Evolutionary conservation across 35 echinoderm and acorn worm species (phyloP).

Genomic region (Diadema setosum): DNA sequence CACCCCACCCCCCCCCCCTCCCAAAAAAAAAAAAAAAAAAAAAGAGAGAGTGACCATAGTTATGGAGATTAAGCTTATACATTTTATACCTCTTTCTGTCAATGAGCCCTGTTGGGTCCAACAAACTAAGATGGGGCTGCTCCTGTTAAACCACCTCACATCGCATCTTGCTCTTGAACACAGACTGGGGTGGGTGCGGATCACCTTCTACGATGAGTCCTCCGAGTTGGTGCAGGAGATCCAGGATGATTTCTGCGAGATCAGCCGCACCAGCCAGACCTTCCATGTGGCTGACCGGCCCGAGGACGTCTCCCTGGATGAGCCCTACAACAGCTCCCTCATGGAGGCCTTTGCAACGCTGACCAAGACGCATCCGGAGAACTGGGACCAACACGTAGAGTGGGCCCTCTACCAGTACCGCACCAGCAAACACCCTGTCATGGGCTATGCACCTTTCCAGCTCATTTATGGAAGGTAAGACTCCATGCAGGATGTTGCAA

Average conservation of each 20-base stretch:
- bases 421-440: neutral
- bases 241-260: neutral
- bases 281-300: neutral
- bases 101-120: no score
- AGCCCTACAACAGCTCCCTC: neutral
- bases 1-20: no score
- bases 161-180: no score
- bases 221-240: neutral
- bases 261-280: neutral
- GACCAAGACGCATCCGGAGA: neutral
- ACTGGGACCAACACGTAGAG: slow-evolving; percentile 4
- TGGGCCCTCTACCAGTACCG: slow-evolving; percentile 3
- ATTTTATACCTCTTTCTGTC: no score
- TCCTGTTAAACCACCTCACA: no score
- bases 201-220: neutral
- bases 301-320: neutral
- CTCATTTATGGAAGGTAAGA: neutral
- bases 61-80: no score
- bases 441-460: neutral
- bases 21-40: no score
- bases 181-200: neutral
- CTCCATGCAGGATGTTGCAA: no score
- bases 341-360: neutral
- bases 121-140: no score
- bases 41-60: no score